These are phyloP conservation scores for Rhorus exstirpatorius DNA, from an alignment of 2,888 invertebrate species.

Conservation along the genomic window DNA sequence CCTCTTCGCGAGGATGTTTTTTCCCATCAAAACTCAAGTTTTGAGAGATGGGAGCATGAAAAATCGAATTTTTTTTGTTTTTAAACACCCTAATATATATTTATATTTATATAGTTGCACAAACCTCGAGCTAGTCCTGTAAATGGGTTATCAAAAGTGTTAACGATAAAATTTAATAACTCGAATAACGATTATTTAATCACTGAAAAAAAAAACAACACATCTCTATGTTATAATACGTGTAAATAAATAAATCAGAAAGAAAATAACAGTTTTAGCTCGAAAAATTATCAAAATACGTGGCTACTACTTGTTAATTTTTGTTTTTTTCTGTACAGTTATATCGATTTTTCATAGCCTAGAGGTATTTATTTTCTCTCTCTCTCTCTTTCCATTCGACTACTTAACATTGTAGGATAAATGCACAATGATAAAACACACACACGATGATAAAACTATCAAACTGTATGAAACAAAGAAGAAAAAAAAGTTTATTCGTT, in stretches of 20 bases:
- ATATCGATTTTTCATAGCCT: constrained; percentile 47
- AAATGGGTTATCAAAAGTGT: constrained; percentile 36
- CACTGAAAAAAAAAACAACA: constrained; percentile 47
- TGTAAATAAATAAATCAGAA: constrained; percentile 71
- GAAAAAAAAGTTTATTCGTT: too few species aligned
- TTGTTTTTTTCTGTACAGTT: constrained; percentile 33
- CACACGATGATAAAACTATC: constrained; percentile 5
- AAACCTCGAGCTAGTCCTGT: constrained; percentile 44
- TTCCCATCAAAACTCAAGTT: too few species aligned
- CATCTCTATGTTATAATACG: constrained; percentile 65
- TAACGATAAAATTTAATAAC: constrained; percentile 34
- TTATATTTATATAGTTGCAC: constrained; percentile 54
- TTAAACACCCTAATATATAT: too few species aligned
- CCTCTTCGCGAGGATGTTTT: too few species aligned
- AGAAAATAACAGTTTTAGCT: constrained; percentile 32
- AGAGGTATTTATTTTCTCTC: not conserved
- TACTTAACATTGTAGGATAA: not conserved
- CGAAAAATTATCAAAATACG: constrained; percentile 43
- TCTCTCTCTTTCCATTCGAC: constrained; percentile 35
- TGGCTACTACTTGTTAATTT: constrained; percentile 28
- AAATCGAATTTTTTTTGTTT: too few species aligned
- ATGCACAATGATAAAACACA: constrained; percentile 9
- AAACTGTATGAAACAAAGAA: not conserved
- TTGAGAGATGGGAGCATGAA: too few species aligned
- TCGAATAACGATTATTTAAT: constrained; percentile 52